These are phyloP conservation scores for Mormyrus lacerda DNA, from an alignment of 2,113 vertebrate genomes.

Conservation along the genomic window DNA sequence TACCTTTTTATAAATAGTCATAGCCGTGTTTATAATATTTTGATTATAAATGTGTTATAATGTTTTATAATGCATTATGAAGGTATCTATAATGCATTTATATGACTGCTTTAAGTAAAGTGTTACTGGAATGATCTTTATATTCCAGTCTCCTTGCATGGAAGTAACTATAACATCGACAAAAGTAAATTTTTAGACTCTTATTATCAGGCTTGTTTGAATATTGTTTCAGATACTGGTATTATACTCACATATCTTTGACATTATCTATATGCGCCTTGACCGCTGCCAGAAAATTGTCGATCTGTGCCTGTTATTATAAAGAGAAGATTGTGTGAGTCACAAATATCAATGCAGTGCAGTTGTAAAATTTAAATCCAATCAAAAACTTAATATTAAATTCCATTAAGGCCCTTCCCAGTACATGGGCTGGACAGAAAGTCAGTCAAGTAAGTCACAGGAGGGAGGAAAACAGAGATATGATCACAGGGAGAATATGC, in stretches of 20 bases:
- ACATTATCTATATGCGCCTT: slow-evolving; percentile 64
- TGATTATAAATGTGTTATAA: no score
- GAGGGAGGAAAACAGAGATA: neutral
- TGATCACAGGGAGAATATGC: neutral
- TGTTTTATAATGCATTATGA: no score
- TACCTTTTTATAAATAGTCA: no score
- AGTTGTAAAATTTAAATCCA: neutral
- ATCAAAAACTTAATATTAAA: neutral
- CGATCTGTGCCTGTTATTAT: slow-evolving; percentile 67
- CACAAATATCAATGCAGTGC: neutral
- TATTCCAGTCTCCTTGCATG: neutral
- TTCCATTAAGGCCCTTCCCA: neutral
- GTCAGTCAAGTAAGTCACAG: neutral
- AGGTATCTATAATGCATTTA: no score
- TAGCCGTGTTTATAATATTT: no score
- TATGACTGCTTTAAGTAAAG: no score
- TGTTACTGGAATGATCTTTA: neutral
- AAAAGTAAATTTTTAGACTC: neutral
- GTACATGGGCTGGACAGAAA: neutral
- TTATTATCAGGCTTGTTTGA: neutral
- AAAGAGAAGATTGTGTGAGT: neutral
- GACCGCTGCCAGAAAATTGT: slow-evolving; percentile 59
- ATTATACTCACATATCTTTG: slow-evolving; percentile 73
- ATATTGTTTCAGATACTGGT: neutral
- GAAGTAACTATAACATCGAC: neutral